phyloP scores from a whole-genome alignment of 2,797 vertebrate genomes.

The Cossypha niveicapilla region DNA sequence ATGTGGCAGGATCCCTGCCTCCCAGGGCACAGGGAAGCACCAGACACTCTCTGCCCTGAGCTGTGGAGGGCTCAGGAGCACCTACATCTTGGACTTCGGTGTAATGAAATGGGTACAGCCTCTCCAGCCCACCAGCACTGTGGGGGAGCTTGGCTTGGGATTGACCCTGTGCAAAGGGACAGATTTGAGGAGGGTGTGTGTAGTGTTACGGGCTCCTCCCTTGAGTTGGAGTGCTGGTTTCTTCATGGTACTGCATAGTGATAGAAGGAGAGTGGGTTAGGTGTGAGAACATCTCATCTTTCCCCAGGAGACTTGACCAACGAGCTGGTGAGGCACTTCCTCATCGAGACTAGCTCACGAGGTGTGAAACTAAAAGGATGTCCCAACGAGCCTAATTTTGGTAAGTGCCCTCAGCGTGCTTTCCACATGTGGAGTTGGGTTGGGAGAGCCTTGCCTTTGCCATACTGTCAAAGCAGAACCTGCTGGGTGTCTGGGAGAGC shows the following conservation, averaged over 20 bases:
- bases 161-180: neutral
- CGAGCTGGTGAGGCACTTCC: conserved; percentile 95
- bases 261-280: neutral
- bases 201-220: neutral
- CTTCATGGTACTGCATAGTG: neutral
- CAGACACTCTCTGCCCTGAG: neutral
- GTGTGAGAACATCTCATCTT: neutral
- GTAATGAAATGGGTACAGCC: neutral
- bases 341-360: conserved; percentile 95
- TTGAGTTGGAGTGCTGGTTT: neutral
- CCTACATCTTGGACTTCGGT: neutral
- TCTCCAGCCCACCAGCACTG: neutral
- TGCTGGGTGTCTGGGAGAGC: neutral
- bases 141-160: neutral
- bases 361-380: conserved; percentile 99
- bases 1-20: neutral
- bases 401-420: conserved; percentile 72
- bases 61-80: neutral
- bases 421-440: rapidly evolving
- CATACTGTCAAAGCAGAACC: neutral
- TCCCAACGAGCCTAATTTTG: conserved; percentile 95
- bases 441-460: neutral
- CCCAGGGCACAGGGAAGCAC: neutral
- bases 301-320: conserved; percentile 86
- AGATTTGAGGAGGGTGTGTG: neutral